Conservation (phyloP, 2,888 invertebrate genomes). For the Serrognathus titanus region DNA sequence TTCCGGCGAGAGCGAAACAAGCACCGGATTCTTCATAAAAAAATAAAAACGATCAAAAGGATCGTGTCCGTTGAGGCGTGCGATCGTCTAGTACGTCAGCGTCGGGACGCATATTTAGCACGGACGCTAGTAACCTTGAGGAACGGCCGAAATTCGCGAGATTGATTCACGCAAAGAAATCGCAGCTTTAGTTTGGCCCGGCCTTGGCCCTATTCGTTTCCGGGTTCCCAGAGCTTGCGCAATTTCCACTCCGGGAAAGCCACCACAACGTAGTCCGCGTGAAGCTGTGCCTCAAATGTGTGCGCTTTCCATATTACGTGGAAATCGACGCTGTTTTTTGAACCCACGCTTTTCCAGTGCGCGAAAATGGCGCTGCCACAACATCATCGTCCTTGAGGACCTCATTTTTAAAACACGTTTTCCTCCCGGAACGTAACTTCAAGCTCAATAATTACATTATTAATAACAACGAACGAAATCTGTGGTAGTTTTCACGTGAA, state of each 20-base stretch:
- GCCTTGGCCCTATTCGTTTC: slow-evolving; percentile 39
- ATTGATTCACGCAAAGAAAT: slow-evolving; percentile 18
- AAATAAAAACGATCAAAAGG: too few relatives aligned
- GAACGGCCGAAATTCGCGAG: neutral
- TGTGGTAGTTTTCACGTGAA: too few relatives aligned
- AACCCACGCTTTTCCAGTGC: neutral
- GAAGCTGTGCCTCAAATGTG: slow-evolving; percentile 37
- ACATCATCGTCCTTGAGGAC: neutral
- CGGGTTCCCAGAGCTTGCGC: slow-evolving; percentile 40
- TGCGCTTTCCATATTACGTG: slow-evolving; percentile 23
- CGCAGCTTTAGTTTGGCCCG: slow-evolving; percentile 29
- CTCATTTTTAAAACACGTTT: too few relatives aligned
- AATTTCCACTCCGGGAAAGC: slow-evolving; percentile 32
- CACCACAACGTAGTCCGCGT: slow-evolving; percentile 38
- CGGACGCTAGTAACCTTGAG: neutral
- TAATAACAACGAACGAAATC: too few relatives aligned
- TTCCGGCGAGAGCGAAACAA: too few relatives aligned
- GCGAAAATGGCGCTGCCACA: neutral
- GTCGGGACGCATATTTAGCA: neutral
- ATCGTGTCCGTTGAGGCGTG: too few relatives aligned
- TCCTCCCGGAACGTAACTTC: too few relatives aligned
- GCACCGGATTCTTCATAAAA: too few relatives aligned
- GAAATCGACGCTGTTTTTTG: neutral
- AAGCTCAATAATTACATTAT: too few relatives aligned
- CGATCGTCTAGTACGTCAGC: too few relatives aligned